A percentile compares a stretch with the other conserved stretches of the same genome.
Conservation (phyloP, 2,113 vertebrate species). For the Drymodes brunneopygia region DNA sequence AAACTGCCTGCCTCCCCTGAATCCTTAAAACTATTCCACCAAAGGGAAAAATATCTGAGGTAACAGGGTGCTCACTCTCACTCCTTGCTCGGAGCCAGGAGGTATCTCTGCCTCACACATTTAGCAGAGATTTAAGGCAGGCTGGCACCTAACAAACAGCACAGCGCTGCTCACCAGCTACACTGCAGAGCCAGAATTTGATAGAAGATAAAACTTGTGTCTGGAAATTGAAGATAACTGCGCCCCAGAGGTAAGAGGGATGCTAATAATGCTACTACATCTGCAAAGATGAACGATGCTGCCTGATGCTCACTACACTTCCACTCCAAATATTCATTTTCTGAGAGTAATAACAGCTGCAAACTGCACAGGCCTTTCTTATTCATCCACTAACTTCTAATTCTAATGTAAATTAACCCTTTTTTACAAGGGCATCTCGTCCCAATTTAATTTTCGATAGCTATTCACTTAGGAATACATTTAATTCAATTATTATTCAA, state of each 20-base stretch:
- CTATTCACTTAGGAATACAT: not conserved
- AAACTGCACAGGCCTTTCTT: not conserved
- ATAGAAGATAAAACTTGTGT: not conserved
- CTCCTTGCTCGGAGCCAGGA: not conserved
- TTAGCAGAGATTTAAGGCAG: constrained; percentile 19
- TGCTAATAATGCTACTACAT: not conserved
- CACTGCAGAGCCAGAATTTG: not conserved
- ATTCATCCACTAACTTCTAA: not conserved
- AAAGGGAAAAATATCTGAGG: not conserved
- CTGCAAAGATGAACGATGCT: not conserved
- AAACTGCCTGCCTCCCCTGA: not conserved
- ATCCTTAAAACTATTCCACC: not conserved
- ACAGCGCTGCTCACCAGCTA: not conserved
- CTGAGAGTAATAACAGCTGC: not conserved
- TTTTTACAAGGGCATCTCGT: not conserved
- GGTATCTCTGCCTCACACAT: not conserved
- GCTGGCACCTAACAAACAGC: not conserved
- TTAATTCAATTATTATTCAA: not conserved
- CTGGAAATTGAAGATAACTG: constrained; percentile 24
- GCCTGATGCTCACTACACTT: not conserved
- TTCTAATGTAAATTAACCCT: not conserved
- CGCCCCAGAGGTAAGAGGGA: not conserved
- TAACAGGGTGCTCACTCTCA: not conserved
- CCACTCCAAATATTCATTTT: not conserved
- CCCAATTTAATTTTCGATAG: not conserved